Conservation (phyloP, 2,797 vertebrate species). For the Cygnus olor region DNA sequence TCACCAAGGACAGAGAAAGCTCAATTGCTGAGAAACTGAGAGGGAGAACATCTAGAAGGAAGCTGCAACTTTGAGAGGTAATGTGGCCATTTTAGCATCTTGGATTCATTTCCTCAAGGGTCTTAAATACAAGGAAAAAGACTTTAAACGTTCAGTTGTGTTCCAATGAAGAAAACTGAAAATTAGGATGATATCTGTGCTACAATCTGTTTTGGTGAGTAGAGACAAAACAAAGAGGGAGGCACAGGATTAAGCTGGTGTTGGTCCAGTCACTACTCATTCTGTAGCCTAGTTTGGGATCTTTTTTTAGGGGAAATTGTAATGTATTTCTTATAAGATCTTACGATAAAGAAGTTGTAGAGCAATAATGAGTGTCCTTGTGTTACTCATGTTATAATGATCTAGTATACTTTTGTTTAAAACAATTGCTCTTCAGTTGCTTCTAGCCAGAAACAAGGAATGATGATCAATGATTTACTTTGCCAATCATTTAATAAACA, state of each 20-base stretch:
- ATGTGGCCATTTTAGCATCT: background rate
- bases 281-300: background rate
- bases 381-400: background rate
- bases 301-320: background rate
- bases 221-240: background rate
- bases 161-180: background rate
- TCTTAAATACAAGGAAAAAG: accelerated
- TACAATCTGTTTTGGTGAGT: background rate
- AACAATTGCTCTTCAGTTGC: background rate
- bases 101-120: background rate
- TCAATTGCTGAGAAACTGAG: background rate
- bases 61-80: background rate
- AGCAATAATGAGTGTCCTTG: background rate
- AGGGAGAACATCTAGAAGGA: background rate
- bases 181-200: background rate
- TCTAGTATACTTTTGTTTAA: background rate
- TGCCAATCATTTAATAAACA: slow-evolving; percentile 62
- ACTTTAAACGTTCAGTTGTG: background rate
- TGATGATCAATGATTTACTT: slow-evolving; percentile 49
- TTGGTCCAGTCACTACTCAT: background rate
- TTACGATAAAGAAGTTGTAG: background rate
- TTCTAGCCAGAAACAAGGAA: slow-evolving; percentile 25
- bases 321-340: background rate
- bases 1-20: background rate
- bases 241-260: accelerated